These are phyloP conservation scores for Ascidia mentula DNA, from an alignment of 23 tunicate species.

Conservation along the genomic window DNA sequence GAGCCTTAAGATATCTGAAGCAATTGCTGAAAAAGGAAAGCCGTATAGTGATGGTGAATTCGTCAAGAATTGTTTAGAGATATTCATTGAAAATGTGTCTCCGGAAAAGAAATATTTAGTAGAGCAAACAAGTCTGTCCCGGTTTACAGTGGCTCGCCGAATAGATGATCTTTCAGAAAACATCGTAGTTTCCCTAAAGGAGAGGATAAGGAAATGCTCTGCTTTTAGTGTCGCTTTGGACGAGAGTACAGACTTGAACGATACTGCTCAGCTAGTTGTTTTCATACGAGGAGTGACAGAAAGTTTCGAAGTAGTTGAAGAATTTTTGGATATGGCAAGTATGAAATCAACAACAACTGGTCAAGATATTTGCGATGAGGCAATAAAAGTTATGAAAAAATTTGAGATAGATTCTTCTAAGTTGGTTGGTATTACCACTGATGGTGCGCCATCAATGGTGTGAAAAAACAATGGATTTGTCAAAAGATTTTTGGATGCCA, in stretches of 20 bases:
- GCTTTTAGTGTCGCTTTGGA: conserved; percentile 28
- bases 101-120: conserved; percentile 25
- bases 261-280: conserved; percentile 37
- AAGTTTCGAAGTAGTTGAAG: conserved; percentile 30
- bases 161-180: conserved; percentile 35
- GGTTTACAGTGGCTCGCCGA: conserved; percentile 30
- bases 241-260: conserved; percentile 35
- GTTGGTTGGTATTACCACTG: conserved; percentile 37
- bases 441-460: conserved; percentile 59
- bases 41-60: conserved; percentile 31
- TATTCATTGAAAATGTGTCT: conserved; percentile 35
- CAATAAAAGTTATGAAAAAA: conserved; percentile 16
- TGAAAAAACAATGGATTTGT: too few relatives aligned
- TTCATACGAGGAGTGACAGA: conserved; percentile 25
- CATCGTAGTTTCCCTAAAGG: not conserved
- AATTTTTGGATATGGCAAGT: conserved; percentile 36
- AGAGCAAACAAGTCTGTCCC: conserved; percentile 26
- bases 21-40: too few relatives aligned
- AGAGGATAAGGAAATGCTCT: not conserved
- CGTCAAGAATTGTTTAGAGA: conserved; percentile 27
- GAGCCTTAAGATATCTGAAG: too few relatives aligned
- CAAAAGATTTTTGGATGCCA: too few relatives aligned
- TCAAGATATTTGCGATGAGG: conserved; percentile 39
- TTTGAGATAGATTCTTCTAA: conserved; percentile 23
- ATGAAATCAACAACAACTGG: conserved; percentile 68